Evolutionary conservation across 2,113 vertebrate genomes (phyloP).

Genomic region (Lampris megalopsis): DNA sequence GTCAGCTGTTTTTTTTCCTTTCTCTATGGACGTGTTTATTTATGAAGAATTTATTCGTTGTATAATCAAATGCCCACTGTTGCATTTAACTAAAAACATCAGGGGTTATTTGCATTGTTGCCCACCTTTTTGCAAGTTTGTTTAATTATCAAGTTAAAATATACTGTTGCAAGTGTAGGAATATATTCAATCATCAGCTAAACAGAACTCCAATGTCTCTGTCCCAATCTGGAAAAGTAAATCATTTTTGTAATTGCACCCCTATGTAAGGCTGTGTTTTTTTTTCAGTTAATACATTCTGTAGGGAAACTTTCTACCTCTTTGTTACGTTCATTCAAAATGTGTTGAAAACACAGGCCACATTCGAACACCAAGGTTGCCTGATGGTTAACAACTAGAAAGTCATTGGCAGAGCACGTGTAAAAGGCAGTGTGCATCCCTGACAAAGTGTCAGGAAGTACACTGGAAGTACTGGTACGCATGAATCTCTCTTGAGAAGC

Average conservation of each 20-base stretch:
- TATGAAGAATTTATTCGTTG: constrained; percentile 33
- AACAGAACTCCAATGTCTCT: background rate
- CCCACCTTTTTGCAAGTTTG: constrained; percentile 12
- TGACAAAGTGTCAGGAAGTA: background rate
- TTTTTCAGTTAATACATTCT: no score
- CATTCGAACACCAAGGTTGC: background rate
- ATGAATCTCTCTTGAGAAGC: no score
- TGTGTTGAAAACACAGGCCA: background rate
- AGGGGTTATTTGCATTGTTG: constrained; percentile 22
- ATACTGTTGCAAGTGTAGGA: background rate
- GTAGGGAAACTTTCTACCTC: no score
- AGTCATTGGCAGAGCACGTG: no score
- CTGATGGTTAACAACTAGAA: background rate
- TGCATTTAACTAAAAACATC: constrained; percentile 31
- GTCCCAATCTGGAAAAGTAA: background rate
- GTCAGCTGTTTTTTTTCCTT: constrained; percentile 69
- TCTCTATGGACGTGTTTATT: constrained; percentile 60
- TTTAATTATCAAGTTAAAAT: constrained; percentile 19
- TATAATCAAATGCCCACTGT: constrained; percentile 48
- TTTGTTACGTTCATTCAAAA: background rate
- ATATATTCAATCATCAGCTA: constrained; percentile 5
- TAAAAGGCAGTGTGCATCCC: background rate
- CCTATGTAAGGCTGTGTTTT: no score
- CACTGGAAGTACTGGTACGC: no score
- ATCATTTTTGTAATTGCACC: background rate